Percentiles rank a stretch among this genome's conserved stretches.
These are phyloP conservation scores for Amblyopsis hoosieri DNA, from an alignment of 2,797 vertebrate genomes.

Conservation along the genomic window DNA sequence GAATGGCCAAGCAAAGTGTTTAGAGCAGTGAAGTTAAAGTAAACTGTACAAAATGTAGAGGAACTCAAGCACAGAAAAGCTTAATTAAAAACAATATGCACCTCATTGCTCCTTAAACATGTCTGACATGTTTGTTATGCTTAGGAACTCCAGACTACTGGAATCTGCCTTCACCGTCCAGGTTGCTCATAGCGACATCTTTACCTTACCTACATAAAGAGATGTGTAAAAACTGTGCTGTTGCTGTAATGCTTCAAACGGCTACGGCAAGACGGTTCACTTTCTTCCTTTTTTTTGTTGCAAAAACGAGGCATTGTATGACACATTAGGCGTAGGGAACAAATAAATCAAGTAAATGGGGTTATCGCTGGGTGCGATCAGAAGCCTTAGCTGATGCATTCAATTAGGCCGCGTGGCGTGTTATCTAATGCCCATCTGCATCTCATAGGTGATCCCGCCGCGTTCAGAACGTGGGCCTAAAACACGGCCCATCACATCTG, in stretches of 20 bases:
- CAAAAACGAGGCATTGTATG: constrained; percentile 11
- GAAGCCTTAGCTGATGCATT: constrained; percentile 56
- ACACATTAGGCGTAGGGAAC: constrained; percentile 20
- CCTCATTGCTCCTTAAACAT: constrained; percentile 61
- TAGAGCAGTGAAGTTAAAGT: constrained; percentile 67
- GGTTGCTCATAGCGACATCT: constrained; percentile 44
- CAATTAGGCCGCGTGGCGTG: constrained; percentile 55
- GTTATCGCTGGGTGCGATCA: constrained; percentile 58
- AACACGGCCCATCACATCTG: constrained; percentile 85
- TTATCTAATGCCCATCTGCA: constrained; percentile 63
- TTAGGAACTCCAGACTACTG: constrained; percentile 79
- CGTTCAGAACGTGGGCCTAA: constrained; percentile 77
- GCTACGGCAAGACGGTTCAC: not conserved
- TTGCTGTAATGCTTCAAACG: constrained; percentile 24
- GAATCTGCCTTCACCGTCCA: constrained; percentile 73
- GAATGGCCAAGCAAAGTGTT: constrained; percentile 72
- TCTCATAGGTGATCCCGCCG: constrained; percentile 49
- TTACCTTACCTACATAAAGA: constrained; percentile 37
- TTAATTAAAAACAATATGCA: constrained; percentile 78
- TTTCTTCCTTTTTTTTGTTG: constrained; percentile 3
- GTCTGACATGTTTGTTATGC: constrained; percentile 80
- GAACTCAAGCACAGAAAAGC: constrained; percentile 49
- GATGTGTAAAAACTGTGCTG: constrained; percentile 37
- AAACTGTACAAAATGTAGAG: constrained; percentile 69
- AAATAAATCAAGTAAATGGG: constrained; percentile 56